Evolutionary conservation across 2,888 invertebrate species (phyloP).

Genomic region (Pandemis heparana): DNA sequence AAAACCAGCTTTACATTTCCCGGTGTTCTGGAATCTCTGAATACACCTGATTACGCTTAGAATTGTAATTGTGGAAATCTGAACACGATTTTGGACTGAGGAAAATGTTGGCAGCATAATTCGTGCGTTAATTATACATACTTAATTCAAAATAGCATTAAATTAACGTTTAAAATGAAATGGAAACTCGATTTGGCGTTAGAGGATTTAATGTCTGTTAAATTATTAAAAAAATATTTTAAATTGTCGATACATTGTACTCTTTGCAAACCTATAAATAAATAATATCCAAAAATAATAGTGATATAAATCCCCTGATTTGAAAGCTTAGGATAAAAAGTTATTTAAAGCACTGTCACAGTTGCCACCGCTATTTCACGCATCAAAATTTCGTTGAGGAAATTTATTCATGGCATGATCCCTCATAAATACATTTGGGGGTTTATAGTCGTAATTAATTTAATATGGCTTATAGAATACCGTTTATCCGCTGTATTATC

Average conservation of each 20-base stretch:
- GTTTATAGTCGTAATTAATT: slow-evolving; percentile 85
- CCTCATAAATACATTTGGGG: slow-evolving; percentile 84
- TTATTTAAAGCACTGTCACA: slow-evolving; percentile 69
- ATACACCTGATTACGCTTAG: background rate
- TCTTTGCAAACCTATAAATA: background rate
- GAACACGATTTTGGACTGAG: background rate
- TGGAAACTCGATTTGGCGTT: background rate
- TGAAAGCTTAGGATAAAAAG: slow-evolving; percentile 18
- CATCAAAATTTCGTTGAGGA: slow-evolving; percentile 80
- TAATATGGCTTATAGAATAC: slow-evolving; percentile 80
- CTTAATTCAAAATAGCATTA: background rate
- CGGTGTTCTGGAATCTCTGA: background rate
- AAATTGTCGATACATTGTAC: background rate
- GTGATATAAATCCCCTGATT: background rate
- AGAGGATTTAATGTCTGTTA: background rate
- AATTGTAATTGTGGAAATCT: slow-evolving; percentile 4
- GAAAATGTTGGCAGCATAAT: background rate
- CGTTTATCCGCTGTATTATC: slow-evolving; percentile 61
- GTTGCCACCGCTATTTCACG: slow-evolving; percentile 76
- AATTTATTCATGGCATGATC: slow-evolving; percentile 85
- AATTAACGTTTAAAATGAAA: background rate
- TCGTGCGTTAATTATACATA: background rate
- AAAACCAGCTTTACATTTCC: slow-evolving; percentile 1
- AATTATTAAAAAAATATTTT: too few species aligned
- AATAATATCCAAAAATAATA: background rate